phyloP scores from a whole-genome alignment of 2,113 vertebrate species.

The Cynopterus brachyotis region DNA sequence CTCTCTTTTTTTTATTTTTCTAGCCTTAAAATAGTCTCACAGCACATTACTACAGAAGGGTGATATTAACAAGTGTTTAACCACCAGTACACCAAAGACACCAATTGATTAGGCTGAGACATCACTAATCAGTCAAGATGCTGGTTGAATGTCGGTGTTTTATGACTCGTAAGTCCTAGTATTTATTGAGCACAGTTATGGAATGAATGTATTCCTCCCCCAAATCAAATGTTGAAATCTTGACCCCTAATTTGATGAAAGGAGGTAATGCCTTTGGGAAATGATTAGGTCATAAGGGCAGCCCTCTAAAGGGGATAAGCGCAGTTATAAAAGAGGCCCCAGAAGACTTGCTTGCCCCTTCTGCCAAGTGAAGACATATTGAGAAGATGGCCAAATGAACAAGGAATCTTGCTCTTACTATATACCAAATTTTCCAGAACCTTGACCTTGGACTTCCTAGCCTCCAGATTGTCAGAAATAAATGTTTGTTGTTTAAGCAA shows the following conservation, averaged over 20 bases:
- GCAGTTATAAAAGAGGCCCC: not conserved
- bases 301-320: not conserved
- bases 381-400: not conserved
- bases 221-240: not conserved
- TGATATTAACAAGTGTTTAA: not conserved
- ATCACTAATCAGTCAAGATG: not conserved
- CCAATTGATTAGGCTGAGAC: not conserved
- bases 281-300: not conserved
- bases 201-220: not conserved
- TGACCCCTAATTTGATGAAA: not conserved
- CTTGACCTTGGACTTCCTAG: not conserved
- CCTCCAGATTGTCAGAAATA: not conserved
- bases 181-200: not conserved
- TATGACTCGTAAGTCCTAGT: not conserved
- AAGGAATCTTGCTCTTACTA: not conserved
- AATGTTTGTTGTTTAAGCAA: not conserved
- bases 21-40: not conserved
- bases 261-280: not conserved
- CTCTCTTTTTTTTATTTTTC: not conserved
- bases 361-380: not conserved
- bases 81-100: not conserved
- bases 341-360: not conserved
- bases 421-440: not conserved
- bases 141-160: not conserved
- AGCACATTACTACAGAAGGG: not conserved